These are phyloP conservation scores for Todiramphus chloris DNA, from an alignment of 2,113 vertebrate genomes.

Conservation along the genomic window DNA sequence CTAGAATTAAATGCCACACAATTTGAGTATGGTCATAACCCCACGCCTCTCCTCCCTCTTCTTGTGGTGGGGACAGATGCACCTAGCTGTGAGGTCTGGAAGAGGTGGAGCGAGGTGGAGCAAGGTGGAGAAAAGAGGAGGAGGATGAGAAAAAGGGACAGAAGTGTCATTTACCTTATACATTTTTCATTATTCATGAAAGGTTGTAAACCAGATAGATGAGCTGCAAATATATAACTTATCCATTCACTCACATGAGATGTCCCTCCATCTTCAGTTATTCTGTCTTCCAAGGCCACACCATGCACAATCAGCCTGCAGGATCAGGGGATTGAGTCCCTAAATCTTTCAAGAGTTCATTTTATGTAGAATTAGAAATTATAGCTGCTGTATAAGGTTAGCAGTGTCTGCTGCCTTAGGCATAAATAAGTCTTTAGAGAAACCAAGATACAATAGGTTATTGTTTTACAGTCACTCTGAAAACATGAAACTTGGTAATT, in stretches of 20 bases:
- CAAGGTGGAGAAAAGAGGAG: not conserved
- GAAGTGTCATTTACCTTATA: not conserved
- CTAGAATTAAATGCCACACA: not conserved
- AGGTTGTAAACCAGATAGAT: not conserved
- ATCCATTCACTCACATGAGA: not conserved
- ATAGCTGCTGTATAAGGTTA: not conserved
- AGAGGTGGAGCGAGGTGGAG: not conserved
- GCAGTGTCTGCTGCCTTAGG: not conserved
- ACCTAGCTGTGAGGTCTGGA: not conserved
- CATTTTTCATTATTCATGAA: not conserved
- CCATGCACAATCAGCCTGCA: accelerated
- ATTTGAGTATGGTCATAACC: not conserved
- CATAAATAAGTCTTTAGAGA: not conserved
- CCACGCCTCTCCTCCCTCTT: not conserved
- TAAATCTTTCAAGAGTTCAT: not conserved
- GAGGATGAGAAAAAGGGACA: not conserved
- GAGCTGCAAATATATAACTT: not conserved
- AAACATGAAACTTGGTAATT: not conserved
- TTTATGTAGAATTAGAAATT: not conserved
- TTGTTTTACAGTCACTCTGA: not conserved
- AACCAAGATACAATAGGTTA: not conserved
- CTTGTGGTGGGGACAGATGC: not conserved
- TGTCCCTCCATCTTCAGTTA: not conserved
- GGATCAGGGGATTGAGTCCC: not conserved
- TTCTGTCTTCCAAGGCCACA: not conserved